phyloP scores from a whole-genome alignment of 2,797 vertebrate genomes.

The Argyrosomus regius region DNA sequence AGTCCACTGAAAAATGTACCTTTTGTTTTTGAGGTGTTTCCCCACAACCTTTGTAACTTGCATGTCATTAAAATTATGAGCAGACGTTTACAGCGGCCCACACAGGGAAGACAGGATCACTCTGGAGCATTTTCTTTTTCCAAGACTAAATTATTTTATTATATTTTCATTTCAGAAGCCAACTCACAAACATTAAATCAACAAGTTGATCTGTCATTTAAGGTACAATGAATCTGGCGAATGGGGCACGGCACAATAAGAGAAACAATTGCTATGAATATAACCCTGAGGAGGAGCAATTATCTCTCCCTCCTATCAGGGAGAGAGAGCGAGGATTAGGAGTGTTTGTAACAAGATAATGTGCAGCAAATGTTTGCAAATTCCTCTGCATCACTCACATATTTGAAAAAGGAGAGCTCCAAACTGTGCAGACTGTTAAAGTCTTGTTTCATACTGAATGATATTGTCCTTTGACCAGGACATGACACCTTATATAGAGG shows the following conservation, averaged over 20 bases:
- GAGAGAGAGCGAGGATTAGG: constrained; percentile 66
- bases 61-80: constrained; percentile 44
- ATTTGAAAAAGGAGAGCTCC: constrained; percentile 62
- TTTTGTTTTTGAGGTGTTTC: constrained; percentile 61
- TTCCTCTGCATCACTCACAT: constrained; percentile 66
- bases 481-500: constrained; percentile 57
- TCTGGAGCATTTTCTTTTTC: constrained; percentile 22
- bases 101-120: constrained; percentile 12
- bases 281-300: constrained; percentile 60
- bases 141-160: constrained; percentile 34
- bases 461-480: constrained; percentile 70
- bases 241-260: constrained; percentile 43
- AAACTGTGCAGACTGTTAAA: constrained; percentile 55
- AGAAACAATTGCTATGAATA: constrained; percentile 52
- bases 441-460: constrained; percentile 52
- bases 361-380: constrained; percentile 76
- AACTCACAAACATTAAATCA: constrained; percentile 55
- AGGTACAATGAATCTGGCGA: constrained; percentile 42
- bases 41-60: constrained; percentile 40
- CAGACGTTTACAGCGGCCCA: constrained; percentile 33
- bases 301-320: constrained; percentile 56
- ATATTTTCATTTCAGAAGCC: constrained; percentile 36
- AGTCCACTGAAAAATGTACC: constrained; percentile 51
- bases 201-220: constrained; percentile 41
- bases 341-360: constrained; percentile 76